These are phyloP conservation scores for Luffia ferchaultella DNA, from an alignment of 2,888 invertebrate genomes.

Conservation along the genomic window DNA sequence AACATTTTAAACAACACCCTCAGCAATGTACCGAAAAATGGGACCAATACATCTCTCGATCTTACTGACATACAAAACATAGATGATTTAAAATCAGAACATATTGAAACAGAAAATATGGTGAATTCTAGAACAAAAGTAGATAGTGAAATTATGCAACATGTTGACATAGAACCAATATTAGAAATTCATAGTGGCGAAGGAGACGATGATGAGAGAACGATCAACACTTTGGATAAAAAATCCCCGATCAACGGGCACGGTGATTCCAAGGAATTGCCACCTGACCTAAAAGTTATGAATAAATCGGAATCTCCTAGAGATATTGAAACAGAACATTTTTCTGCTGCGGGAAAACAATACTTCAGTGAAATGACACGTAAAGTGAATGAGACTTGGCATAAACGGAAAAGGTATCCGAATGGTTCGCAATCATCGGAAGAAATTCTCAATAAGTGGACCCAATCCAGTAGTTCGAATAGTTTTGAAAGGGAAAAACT, in stretches of 20 bases:
- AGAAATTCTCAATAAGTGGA: too few relatives aligned
- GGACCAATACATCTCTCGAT: conserved; percentile 16
- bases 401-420: too few relatives aligned
- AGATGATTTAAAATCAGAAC: not conserved
- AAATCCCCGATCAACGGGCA: conserved; percentile 35
- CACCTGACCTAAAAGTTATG: conserved; percentile 26
- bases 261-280: conserved; percentile 32
- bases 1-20: conserved; percentile 27
- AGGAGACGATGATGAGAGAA: conserved; percentile 17
- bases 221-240: conserved; percentile 30
- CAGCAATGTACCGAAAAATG: conserved; percentile 20
- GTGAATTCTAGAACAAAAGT: too few relatives aligned
- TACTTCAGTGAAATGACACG: conserved; percentile 30
- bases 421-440: too few relatives aligned
- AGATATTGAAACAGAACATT: conserved; percentile 27
- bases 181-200: not conserved
- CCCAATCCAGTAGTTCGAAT: too few relatives aligned
- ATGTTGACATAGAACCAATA: not conserved
- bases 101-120: not conserved
- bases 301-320: conserved; percentile 24
- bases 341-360: conserved; percentile 25
- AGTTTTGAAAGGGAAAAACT: too few relatives aligned
- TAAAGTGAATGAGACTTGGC: too few relatives aligned
- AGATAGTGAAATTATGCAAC: too few relatives aligned
- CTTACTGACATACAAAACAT: not conserved